phyloP scores from a whole-genome alignment of 2,888 invertebrate species.

The Endomychus coccineus region DNA sequence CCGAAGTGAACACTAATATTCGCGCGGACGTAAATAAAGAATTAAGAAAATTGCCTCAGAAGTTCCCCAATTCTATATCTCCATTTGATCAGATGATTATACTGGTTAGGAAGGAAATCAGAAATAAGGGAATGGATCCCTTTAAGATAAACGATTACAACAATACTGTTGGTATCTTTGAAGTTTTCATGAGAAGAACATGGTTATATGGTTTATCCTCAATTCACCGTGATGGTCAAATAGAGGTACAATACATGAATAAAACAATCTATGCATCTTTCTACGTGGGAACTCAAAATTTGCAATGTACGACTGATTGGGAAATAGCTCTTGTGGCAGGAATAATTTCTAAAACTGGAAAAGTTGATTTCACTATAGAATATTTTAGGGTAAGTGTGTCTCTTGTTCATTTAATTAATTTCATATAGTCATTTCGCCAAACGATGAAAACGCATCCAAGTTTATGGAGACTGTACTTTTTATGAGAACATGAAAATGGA shows the following conservation, averaged over 20 bases:
- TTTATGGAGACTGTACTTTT: too few relatives aligned
- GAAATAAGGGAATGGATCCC: slow-evolving; percentile 63
- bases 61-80: slow-evolving; percentile 77
- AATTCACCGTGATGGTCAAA: slow-evolving; percentile 74
- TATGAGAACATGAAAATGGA: too few relatives aligned
- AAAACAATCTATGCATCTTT: slow-evolving; percentile 60
- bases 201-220: slow-evolving; percentile 74
- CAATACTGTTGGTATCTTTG: slow-evolving; percentile 62
- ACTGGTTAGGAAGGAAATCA: slow-evolving; percentile 63
- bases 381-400: slow-evolving; percentile 53
- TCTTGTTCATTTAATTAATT: too few relatives aligned
- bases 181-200: slow-evolving; percentile 63
- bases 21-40: slow-evolving; percentile 67
- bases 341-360: slow-evolving; percentile 61
- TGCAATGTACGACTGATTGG: slow-evolving; percentile 74
- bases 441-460: too few relatives aligned
- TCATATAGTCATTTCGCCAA: too few relatives aligned
- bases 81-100: slow-evolving; percentile 78
- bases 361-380: slow-evolving; percentile 70
- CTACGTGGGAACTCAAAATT: slow-evolving; percentile 71
- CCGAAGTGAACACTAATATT: slow-evolving; percentile 68
- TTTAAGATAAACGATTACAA: slow-evolving; percentile 66
- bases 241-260: slow-evolving; percentile 64
- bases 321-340: slow-evolving; percentile 63
- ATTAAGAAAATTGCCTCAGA: slow-evolving; percentile 62